Evolutionary conservation across 2,113 vertebrate species (phyloP).

Genomic region (Cercocebus atys): DNA sequence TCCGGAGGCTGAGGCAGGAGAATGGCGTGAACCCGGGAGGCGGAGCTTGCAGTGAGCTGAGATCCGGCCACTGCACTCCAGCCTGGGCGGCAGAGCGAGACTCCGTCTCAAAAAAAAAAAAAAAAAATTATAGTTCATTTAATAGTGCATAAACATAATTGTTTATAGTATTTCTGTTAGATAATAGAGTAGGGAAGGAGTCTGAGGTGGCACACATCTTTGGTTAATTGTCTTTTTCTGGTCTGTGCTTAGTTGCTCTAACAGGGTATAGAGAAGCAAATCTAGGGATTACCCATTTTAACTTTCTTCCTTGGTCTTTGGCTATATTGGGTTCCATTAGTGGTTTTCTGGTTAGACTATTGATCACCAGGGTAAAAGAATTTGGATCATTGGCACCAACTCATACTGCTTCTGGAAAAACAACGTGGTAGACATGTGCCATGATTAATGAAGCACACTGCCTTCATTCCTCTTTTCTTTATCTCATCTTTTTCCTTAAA

Average conservation of each 20-base stretch:
- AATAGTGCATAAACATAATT: neutral
- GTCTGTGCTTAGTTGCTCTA: neutral
- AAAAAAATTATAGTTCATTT: slow-evolving; percentile 14
- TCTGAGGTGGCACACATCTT: neutral
- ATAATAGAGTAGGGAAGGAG: neutral
- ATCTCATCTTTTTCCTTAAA: neutral
- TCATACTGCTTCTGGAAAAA: slow-evolving; percentile 17
- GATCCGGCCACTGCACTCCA: too few species aligned
- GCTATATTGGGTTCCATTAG: neutral
- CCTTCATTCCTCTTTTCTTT: neutral
- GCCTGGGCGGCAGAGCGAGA: too few species aligned
- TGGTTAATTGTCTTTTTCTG: neutral
- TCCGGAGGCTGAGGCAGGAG: too few species aligned
- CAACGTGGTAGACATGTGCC: neutral
- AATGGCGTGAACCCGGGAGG: too few species aligned
- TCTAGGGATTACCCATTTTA: neutral
- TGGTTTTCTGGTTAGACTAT: slow-evolving; percentile 24
- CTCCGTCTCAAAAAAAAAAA: too few species aligned
- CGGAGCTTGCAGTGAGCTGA: too few species aligned
- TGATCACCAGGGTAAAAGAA: slow-evolving; percentile 4
- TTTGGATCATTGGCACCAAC: neutral
- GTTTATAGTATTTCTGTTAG: neutral
- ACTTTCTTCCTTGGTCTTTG: neutral
- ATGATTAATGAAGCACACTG: neutral
- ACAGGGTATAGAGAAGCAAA: neutral